Conservation (phyloP, 2,888 invertebrate species). For the Glaucopsyche alexis region DNA sequence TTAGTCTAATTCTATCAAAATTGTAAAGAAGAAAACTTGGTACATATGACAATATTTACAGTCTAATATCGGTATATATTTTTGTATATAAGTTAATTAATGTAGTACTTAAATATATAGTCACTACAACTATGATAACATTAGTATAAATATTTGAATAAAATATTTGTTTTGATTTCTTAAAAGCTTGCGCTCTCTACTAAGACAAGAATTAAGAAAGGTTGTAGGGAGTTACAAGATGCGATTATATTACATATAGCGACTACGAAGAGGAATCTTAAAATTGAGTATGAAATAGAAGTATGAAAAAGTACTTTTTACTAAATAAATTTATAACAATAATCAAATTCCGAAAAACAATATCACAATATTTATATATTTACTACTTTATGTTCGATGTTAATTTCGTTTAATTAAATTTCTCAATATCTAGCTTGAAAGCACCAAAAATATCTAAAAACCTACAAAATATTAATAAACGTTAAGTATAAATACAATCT, state of each 20-base stretch:
- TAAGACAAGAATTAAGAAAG: conserved; percentile 54
- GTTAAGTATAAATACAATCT: conserved; percentile 56
- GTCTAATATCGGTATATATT: conserved; percentile 66
- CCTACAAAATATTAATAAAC: conserved; percentile 62
- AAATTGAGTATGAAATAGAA: conserved; percentile 39
- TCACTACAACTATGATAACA: conserved; percentile 68
- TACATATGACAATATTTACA: conserved; percentile 76
- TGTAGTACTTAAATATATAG: conserved; percentile 54
- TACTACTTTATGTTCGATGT: conserved; percentile 67
- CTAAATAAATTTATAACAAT: conserved; percentile 41
- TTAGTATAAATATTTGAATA: conserved; percentile 77
- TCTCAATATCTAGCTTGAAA: conserved; percentile 61
- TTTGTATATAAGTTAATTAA: conserved; percentile 71
- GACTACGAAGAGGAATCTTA: conserved; percentile 40
- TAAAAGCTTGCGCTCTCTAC: conserved; percentile 61
- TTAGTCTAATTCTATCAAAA: conserved; percentile 58
- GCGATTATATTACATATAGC: conserved; percentile 54
- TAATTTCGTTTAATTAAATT: conserved; percentile 56
- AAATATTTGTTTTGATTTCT: conserved; percentile 66
- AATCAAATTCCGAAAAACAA: conserved; percentile 46
- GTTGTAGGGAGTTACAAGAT: conserved; percentile 56
- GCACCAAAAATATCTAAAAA: conserved; percentile 71
- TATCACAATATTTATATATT: conserved; percentile 48
- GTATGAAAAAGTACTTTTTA: conserved; percentile 34
- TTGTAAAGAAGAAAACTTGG: conserved; percentile 79